Evolutionary conservation across 2,797 vertebrate species (phyloP), one percentile per base, ranked within the genome.

Genomic region (Neoniphon sammara): DNA sequence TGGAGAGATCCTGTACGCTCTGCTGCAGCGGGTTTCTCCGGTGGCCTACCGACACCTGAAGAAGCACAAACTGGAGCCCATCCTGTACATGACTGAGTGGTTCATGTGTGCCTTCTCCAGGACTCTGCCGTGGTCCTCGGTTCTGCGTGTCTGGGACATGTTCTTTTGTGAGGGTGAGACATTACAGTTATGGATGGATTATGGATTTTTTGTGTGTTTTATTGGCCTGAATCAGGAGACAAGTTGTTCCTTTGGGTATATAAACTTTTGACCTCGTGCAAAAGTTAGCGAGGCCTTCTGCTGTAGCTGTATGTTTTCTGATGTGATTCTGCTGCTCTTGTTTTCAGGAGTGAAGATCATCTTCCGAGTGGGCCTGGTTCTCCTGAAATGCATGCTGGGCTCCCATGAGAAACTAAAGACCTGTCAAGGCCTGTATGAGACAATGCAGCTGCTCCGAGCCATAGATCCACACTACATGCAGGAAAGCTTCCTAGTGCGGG

Each of bases 51-150:
- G 94, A 50, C 98, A 99, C 86, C 93, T 99, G 69, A 97, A 95
- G 93, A 97, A 95, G 81, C 94, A 99, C 91, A 97, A 97, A 89
- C 92, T 99, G 0, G 98, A 99, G 62, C 97, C 98, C 9, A 94
- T 98, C 88, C 94, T 99, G 23, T 99, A 98, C 92, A 99, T 99
- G 98, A 99, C 98, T 0, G 98, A 99, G 90, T 99, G 98, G 98
- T 98, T 99, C 92, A 99, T 99, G 98, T 99, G 98, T 2, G 97
- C 96, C 81, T 99, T 99, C 88, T 96, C 97, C 20, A 94, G 98
- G 53, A 99, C 97, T 0, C 94, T 99, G 77, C 98, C 98, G 7
- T 99, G 98, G 98, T 94, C 95, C 57, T 98, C 97, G 0, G 98
- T 99, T 85, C 93, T 99, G 84, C 95, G 98, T 0, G 93, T 99